A percentile compares a stretch with the other conserved stretches of the same genome.
phyloP scores from a whole-genome alignment of 2,888 invertebrate genomes.

The Heliothis peltigera region DNA sequence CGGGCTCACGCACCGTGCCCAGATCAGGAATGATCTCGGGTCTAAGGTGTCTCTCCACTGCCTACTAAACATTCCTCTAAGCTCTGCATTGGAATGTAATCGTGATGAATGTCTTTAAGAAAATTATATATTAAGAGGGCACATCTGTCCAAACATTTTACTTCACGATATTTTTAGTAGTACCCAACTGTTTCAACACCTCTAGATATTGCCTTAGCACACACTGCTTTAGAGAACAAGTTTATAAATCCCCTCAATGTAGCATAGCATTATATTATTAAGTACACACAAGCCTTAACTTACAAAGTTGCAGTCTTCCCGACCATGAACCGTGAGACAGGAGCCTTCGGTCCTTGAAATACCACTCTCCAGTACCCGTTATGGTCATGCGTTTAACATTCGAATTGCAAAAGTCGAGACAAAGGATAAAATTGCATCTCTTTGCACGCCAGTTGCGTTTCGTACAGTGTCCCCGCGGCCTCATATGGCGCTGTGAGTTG shows the following conservation, averaged over 20 bases:
- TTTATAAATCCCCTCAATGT: not conserved
- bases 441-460: constrained; percentile 63
- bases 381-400: constrained; percentile 69
- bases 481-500: constrained; percentile 58
- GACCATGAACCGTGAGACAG: constrained; percentile 38
- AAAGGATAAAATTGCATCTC: constrained; percentile 69
- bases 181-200: not conserved
- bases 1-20: not conserved
- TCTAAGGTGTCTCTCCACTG: not conserved
- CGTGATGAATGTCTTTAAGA: constrained; percentile 1
- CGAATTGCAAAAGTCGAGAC: constrained; percentile 62
- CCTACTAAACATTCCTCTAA: not conserved
- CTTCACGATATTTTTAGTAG: not conserved
- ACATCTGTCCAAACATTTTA: not conserved
- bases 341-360: constrained; percentile 61
- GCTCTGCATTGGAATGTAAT: not conserved
- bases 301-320: constrained; percentile 19
- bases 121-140: not conserved
- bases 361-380: constrained; percentile 67
- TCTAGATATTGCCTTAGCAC: not conserved
- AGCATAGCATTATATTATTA: not conserved
- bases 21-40: constrained; percentile 1
- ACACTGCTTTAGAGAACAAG: not conserved
- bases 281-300: not conserved
- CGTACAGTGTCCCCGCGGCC: constrained; percentile 42